Conservation (phyloP, 2,797 vertebrate species). For the Margarornis squamiger region DNA sequence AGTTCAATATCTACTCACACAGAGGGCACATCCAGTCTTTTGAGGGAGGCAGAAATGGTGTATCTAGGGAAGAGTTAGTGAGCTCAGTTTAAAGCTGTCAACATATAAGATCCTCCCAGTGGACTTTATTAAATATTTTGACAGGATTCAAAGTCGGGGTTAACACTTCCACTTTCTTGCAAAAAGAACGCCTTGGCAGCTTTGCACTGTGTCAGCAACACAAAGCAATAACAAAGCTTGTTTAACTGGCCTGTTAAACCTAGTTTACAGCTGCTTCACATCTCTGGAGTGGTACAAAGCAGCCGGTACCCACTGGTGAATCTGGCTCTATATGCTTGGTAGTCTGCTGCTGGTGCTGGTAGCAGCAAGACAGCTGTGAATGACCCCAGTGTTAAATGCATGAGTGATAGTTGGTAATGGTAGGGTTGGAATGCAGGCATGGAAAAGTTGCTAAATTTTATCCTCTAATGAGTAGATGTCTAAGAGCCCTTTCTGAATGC, state of each 20-base stretch:
- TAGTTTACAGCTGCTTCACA: neutral
- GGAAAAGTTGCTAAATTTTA: neutral
- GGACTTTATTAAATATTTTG: conserved; percentile 23
- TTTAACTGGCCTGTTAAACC: neutral
- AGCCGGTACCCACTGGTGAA: neutral
- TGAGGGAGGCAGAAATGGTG: neutral
- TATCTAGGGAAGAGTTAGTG: neutral
- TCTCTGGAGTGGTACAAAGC: neutral
- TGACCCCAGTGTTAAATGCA: neutral
- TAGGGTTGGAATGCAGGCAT: neutral
- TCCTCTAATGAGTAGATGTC: neutral
- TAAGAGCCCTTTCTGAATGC: neutral
- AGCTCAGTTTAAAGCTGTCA: neutral
- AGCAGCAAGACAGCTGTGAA: neutral
- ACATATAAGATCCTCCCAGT: neutral
- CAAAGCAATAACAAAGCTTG: neutral
- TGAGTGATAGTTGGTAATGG: neutral
- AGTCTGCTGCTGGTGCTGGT: neutral
- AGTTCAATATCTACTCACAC: neutral
- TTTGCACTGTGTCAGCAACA: neutral
- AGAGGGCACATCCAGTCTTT: neutral
- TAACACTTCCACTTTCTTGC: neutral
- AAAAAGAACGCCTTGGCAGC: neutral
- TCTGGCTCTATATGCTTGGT: neutral
- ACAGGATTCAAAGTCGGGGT: neutral